These are phyloP conservation scores for Okamejei kenojei DNA, from an alignment of 2,797 vertebrate genomes.

Conservation along the genomic window DNA sequence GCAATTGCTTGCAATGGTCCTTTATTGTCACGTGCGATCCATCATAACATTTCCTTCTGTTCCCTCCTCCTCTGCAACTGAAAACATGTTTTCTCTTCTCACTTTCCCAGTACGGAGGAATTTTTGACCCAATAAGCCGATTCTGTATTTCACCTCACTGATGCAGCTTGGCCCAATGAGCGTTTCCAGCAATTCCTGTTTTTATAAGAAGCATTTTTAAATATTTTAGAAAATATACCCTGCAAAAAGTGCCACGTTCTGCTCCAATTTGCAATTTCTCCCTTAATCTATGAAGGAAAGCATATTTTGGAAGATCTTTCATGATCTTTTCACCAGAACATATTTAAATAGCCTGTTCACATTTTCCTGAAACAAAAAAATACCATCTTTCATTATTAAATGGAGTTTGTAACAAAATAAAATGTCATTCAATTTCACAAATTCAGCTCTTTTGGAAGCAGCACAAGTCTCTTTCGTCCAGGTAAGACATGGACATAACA, in stretches of 20 bases:
- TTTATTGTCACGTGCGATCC: no score
- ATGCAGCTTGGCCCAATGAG: no score
- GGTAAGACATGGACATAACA: background rate
- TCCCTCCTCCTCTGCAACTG: no score
- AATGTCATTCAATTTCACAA: background rate
- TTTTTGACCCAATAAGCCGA: no score
- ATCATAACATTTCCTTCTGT: no score
- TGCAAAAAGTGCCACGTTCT: background rate
- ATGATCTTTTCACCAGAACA: background rate
- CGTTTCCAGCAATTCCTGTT: no score
- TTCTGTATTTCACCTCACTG: no score
- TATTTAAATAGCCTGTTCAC: background rate
- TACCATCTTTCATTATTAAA: background rate
- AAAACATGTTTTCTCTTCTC: no score
- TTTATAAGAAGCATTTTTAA: background rate
- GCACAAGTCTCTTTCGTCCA: background rate
- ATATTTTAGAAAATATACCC: conserved; percentile 10
- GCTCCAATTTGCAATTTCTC: background rate
- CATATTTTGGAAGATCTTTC: background rate
- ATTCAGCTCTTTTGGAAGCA: background rate
- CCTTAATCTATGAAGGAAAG: background rate
- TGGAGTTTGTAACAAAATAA: background rate
- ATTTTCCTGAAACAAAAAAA: background rate
- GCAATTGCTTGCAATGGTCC: no score
- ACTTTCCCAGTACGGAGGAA: no score